These are phyloP conservation scores for Ophioninae sp. DNA, from an alignment of 2,888 invertebrate species.

Conservation along the genomic window DNA sequence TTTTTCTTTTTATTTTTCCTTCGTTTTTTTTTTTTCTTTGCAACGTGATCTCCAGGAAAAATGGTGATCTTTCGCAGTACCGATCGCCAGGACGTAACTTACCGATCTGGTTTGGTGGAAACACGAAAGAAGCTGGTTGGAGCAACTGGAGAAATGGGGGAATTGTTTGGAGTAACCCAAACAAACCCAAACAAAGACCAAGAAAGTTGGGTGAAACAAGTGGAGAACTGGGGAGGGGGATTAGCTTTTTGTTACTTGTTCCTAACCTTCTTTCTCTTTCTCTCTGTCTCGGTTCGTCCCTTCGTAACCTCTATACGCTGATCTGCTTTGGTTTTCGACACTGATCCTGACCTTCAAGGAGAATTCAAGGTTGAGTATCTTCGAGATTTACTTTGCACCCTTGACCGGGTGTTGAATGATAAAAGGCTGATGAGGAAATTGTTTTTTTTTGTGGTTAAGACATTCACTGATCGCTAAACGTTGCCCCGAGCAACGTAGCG, in stretches of 20 bases:
- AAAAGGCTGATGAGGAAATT: conserved; percentile 17
- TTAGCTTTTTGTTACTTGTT: not conserved
- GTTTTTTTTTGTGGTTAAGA: conserved; percentile 26
- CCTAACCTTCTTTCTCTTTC: conserved; percentile 19
- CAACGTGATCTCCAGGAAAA: not conserved
- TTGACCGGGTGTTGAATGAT: conserved; percentile 10
- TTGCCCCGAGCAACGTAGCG: conserved; percentile 74
- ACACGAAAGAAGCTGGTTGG: not conserved
- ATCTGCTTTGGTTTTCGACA: conserved; percentile 34
- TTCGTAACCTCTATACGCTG: conserved; percentile 2
- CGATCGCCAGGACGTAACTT: not conserved
- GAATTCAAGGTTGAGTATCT: conserved; percentile 22
- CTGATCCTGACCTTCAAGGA: conserved; percentile 27
- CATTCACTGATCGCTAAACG: conserved; percentile 71
- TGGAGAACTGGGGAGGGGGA: not conserved
- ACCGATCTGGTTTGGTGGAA: conserved; percentile 10
- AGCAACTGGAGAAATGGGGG: no score
- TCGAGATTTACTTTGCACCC: not conserved
- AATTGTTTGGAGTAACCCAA: no score
- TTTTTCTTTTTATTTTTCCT: not conserved
- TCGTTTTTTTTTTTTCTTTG: no score
- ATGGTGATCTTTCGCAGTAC: conserved; percentile 23
- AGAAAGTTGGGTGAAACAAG: no score
- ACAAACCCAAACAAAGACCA: no score
- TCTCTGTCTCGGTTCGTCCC: not conserved